These are phyloP conservation scores for Pangasius sanitwongsei DNA, from an alignment of 2,797 vertebrate genomes.

Conservation along the genomic window DNA sequence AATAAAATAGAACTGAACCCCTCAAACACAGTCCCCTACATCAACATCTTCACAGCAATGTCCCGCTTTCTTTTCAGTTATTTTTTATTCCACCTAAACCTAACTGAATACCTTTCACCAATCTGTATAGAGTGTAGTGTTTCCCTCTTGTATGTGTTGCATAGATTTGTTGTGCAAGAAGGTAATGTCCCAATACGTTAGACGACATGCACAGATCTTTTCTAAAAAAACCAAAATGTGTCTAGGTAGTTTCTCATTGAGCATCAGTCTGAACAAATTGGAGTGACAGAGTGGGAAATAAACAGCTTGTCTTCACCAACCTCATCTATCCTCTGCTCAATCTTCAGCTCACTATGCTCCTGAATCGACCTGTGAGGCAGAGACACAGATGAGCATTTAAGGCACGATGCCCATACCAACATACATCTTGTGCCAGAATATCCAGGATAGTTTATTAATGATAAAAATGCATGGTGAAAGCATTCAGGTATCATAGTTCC, in stretches of 20 bases:
- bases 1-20: not conserved
- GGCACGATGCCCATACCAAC: not conserved
- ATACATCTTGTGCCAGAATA: not conserved
- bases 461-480: not conserved
- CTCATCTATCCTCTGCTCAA: slow-evolving; percentile 94
- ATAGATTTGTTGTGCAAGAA: not conserved
- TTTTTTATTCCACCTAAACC: not conserved
- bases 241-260: not conserved
- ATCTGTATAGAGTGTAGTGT: not conserved
- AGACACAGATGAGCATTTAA: slow-evolving; percentile 6
- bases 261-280: not conserved
- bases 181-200: not conserved
- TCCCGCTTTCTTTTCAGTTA: too few species aligned
- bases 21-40: not conserved
- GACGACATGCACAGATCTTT: not conserved
- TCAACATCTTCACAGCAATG: not conserved
- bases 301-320: slow-evolving; percentile 73
- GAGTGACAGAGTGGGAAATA: not conserved
- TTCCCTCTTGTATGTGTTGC: not conserved
- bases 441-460: not conserved
- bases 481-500: not conserved
- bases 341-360: slow-evolving; percentile 88
- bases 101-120: not conserved
- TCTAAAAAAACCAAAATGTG: not conserved
- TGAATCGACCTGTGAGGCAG: slow-evolving; percentile 83